Evolutionary conservation across 37 sponge, comb jelly and placozoan species (phyloP).

Genomic region (Tethya wilhelma): DNA sequence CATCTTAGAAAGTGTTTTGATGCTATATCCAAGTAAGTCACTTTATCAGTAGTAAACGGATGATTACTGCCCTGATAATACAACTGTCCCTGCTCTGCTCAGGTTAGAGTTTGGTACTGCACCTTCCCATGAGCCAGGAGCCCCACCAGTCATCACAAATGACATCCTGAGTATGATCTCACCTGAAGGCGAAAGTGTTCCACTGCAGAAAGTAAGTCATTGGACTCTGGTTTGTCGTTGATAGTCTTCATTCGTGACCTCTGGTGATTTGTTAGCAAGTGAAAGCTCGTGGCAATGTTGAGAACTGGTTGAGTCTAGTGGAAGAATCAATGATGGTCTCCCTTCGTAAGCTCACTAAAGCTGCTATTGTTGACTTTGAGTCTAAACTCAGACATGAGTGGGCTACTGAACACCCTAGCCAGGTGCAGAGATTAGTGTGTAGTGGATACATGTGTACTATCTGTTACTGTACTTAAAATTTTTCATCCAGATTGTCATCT

Average conservation of each 20-base stretch:
- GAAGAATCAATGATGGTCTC: slow-evolving; percentile 96
- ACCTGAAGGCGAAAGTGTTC: slow-evolving; percentile 89
- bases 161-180: slow-evolving; percentile 97
- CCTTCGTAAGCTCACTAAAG: slow-evolving; percentile 88
- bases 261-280: slow-evolving; percentile 51
- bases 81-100: background rate
- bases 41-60: background rate
- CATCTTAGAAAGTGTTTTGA: slow-evolving; percentile 99
- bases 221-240: background rate
- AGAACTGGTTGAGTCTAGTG: slow-evolving; percentile 91
- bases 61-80: background rate
- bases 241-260: background rate
- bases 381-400: slow-evolving; percentile 89
- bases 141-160: slow-evolving; percentile 77
- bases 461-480: background rate
- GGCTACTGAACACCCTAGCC: slow-evolving; percentile 88
- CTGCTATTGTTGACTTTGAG: slow-evolving; percentile 89
- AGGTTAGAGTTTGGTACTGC: slow-evolving; percentile 92
- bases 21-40: slow-evolving; percentile 83
- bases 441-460: background rate
- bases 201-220: slow-evolving; percentile 70
- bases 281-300: slow-evolving; percentile 96
- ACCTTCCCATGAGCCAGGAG: slow-evolving; percentile 61
- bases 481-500: slow-evolving; percentile 74
- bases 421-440: too few relatives aligned